Percentiles rank a stretch among this genome's conserved stretches.
These are phyloP conservation scores for Amyelois transitella DNA, from an alignment of 1,140 invertebrate genomes.

Conservation along the genomic window DNA sequence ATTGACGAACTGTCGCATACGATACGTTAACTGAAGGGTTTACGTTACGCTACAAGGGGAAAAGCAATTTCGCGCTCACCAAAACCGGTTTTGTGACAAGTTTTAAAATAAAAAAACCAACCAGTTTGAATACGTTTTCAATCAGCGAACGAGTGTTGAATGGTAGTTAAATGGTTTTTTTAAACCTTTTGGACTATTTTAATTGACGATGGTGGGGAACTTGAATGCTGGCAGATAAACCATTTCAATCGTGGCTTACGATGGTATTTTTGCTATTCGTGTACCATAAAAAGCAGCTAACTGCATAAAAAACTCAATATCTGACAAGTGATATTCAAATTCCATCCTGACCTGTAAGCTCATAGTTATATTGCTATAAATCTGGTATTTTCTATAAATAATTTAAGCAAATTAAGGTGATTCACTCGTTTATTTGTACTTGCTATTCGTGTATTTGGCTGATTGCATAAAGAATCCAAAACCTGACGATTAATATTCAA, in stretches of 20 bases:
- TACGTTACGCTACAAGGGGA: conserved; percentile 8
- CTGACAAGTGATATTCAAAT: too few species aligned
- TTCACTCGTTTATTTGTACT: too few species aligned
- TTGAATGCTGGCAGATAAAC: conserved; percentile 4
- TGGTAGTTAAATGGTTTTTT: conserved; percentile 10
- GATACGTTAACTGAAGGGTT: background rate
- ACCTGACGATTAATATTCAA: too few species aligned
- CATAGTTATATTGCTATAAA: too few species aligned
- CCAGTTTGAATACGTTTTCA: conserved; percentile 21
- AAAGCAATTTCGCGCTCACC: conserved; percentile 13
- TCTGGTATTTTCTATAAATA: too few species aligned
- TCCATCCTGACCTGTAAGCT: too few species aligned
- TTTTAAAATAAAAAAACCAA: conserved; percentile 16
- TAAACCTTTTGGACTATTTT: conserved; percentile 12
- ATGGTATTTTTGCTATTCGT: background rate
- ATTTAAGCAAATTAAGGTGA: too few species aligned
- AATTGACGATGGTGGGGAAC: conserved; percentile 8
- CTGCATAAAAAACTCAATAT: too few species aligned
- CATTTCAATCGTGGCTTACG: background rate
- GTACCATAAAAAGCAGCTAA: too few species aligned
- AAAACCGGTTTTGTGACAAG: conserved; percentile 1
- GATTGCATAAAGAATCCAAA: too few species aligned
- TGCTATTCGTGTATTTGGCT: too few species aligned
- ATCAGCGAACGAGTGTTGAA: conserved; percentile 10
- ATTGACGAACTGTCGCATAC: background rate